phyloP scores from a whole-genome alignment of 2,113 vertebrate genomes.

The Gadus chalcogrammus region DNA sequence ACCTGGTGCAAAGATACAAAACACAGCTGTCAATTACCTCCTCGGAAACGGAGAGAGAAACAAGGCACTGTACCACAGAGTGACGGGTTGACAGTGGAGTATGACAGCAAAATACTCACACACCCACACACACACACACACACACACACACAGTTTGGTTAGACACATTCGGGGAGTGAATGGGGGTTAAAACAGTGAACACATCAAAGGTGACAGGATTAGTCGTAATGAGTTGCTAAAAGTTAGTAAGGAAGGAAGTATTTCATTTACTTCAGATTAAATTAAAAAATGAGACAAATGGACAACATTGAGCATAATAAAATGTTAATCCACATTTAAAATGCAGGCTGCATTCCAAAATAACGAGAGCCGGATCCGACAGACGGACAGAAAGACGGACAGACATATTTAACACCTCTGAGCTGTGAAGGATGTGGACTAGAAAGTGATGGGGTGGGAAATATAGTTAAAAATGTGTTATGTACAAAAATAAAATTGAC shows the following conservation, averaged over 20 bases:
- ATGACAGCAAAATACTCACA: background rate
- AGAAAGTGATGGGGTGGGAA: background rate
- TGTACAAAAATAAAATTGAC: too few relatives aligned
- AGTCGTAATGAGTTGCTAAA: too few relatives aligned
- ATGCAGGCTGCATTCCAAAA: constrained; percentile 1
- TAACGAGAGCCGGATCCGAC: constrained; percentile 18
- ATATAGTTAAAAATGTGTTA: too few relatives aligned
- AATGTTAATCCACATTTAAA: background rate
- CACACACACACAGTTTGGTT: constrained; percentile 40
- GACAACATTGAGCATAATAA: constrained; percentile 7
- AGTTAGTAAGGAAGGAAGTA: too few relatives aligned
- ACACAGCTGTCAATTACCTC: constrained; percentile 19
- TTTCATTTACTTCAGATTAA: too few relatives aligned
- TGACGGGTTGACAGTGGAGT: constrained; percentile 1
- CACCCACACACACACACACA: too few relatives aligned
- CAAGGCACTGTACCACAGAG: background rate
- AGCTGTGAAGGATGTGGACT: constrained; percentile 8
- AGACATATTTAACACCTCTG: constrained; percentile 17
- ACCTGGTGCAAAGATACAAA: constrained; percentile 74
- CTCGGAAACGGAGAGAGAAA: background rate
- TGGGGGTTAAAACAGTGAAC: too few relatives aligned
- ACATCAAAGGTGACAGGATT: too few relatives aligned
- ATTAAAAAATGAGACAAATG: constrained; percentile 17
- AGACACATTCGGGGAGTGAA: constrained; percentile 35
- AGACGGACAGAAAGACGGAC: background rate